A percentile compares a stretch with the other conserved stretches of the same genome.
Conservation (phyloP, 2,888 invertebrate species). For the Zygaena filipendulae region DNA sequence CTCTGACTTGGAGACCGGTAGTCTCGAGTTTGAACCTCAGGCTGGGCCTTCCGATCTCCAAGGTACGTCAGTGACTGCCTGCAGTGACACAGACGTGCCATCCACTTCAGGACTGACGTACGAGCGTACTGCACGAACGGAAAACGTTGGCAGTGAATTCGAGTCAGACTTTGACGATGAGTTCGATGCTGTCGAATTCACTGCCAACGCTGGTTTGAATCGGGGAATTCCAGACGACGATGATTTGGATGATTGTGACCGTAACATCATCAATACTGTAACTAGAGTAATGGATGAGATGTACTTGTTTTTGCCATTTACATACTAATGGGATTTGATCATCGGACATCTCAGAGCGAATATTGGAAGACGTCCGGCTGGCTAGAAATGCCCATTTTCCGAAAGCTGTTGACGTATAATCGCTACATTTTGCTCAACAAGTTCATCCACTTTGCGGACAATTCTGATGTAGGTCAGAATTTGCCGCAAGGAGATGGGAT, state of each 20-base stretch:
- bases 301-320: slow-evolving; percentile 13
- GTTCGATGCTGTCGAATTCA: slow-evolving; percentile 8
- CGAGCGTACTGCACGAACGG: not conserved
- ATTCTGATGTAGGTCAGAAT: slow-evolving; percentile 5
- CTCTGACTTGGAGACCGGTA: too few species aligned
- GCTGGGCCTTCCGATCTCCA: too few species aligned
- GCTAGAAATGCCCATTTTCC: slow-evolving; percentile 14
- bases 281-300: slow-evolving; percentile 17
- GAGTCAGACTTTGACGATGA: slow-evolving; percentile 12
- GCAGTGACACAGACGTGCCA: too few species aligned
- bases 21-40: too few species aligned
- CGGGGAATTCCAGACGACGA: slow-evolving; percentile 15
- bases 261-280: slow-evolving; percentile 7
- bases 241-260: slow-evolving; percentile 13
- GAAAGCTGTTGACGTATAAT: slow-evolving; percentile 12
- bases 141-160: slow-evolving; percentile 11
- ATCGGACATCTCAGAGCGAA: too few species aligned
- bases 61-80: too few species aligned
- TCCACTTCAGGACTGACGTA: too few species aligned
- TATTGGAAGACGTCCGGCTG: too few species aligned
- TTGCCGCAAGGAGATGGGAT: slow-evolving; percentile 3
- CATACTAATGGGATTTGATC: slow-evolving; percentile 17
- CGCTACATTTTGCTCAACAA: slow-evolving; percentile 15
- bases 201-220: slow-evolving; percentile 2
- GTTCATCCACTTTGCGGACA: slow-evolving; percentile 16